These are phyloP conservation scores for Psilopsiagon aymara DNA, from an alignment of 2,113 vertebrate genomes.

Conservation along the genomic window DNA sequence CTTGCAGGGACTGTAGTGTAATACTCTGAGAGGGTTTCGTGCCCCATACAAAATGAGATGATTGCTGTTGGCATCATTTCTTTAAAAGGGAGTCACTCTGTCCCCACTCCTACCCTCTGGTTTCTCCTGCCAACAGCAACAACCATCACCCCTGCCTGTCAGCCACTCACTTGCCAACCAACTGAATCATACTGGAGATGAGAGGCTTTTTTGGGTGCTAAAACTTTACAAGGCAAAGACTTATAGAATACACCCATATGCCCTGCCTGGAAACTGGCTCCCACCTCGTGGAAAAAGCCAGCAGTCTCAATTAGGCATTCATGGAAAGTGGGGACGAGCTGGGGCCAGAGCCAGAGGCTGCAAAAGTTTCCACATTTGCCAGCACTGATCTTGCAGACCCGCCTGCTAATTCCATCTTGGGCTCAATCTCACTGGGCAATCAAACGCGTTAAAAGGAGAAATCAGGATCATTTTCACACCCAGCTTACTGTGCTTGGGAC, in stretches of 20 bases:
- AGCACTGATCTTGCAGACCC: neutral
- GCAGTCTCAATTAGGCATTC: conserved; percentile 45
- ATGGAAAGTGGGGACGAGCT: conserved; percentile 41
- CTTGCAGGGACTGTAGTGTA: neutral
- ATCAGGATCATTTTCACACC: neutral
- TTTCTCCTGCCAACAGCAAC: conserved; percentile 6
- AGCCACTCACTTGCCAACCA: neutral
- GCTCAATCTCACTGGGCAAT: conserved; percentile 9
- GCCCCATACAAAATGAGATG: neutral
- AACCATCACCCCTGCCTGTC: neutral
- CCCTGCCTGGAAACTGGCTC: conserved; percentile 59
- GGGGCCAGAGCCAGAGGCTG: conserved; percentile 13
- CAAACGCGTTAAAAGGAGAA: conserved; percentile 7
- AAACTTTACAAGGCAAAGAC: conserved; percentile 36
- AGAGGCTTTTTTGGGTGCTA: conserved; percentile 24
- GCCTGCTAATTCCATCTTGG: neutral
- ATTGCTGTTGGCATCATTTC: neutral
- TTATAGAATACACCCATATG: conserved; percentile 43
- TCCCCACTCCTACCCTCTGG: neutral
- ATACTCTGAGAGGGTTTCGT: neutral
- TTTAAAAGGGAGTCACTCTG: neutral
- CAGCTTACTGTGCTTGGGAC: neutral
- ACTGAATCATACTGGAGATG: conserved; percentile 12
- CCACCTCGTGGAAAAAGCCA: conserved; percentile 22
- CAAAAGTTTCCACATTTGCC: conserved; percentile 46